Percentiles rank a stretch among this genome's conserved stretches.
Conservation (phyloP, 1,140 invertebrate genomes). For the Zaprionus nigranus region DNA sequence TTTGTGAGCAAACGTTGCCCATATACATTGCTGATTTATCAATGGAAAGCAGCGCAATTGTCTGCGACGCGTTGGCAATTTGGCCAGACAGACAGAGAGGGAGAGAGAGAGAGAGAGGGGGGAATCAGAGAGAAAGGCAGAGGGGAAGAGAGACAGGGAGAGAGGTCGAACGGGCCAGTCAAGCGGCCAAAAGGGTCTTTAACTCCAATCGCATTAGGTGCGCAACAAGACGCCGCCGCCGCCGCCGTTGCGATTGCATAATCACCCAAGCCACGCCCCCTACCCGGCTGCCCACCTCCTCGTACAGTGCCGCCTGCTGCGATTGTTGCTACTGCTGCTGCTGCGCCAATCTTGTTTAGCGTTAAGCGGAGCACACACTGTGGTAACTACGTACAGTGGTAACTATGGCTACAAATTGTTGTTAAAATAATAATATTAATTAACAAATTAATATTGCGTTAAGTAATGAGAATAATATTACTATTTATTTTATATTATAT, state of each 20-base stretch:
- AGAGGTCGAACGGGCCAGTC: neutral
- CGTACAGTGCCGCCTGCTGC: neutral
- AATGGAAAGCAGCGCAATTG: constrained; percentile 51
- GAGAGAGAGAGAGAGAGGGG: too few relatives aligned
- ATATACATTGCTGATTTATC: constrained; percentile 48
- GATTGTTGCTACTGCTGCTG: neutral
- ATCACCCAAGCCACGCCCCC: constrained; percentile 15
- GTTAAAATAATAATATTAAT: neutral
- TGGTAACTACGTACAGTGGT: neutral
- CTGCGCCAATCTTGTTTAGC: constrained; percentile 69
- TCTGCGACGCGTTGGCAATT: constrained; percentile 35
- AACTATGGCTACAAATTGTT: neutral
- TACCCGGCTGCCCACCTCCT: neutral
- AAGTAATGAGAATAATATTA: too few relatives aligned
- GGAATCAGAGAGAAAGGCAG: too few relatives aligned
- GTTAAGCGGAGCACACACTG: constrained; percentile 54
- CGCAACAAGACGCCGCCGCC: constrained; percentile 16
- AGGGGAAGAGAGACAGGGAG: neutral
- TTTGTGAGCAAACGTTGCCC: constrained; percentile 39
- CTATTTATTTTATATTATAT: too few relatives aligned
- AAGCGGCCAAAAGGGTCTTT: constrained; percentile 25
- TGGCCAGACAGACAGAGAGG: neutral
- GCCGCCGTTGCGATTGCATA: constrained; percentile 38
- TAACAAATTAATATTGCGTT: neutral
- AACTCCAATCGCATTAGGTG: constrained; percentile 47